Evolutionary conservation across 37 sponge, comb jelly and placozoan species (phyloP), one percentile per base, ranked within the genome.

Genomic region (Petrosia ficiformis): DNA sequence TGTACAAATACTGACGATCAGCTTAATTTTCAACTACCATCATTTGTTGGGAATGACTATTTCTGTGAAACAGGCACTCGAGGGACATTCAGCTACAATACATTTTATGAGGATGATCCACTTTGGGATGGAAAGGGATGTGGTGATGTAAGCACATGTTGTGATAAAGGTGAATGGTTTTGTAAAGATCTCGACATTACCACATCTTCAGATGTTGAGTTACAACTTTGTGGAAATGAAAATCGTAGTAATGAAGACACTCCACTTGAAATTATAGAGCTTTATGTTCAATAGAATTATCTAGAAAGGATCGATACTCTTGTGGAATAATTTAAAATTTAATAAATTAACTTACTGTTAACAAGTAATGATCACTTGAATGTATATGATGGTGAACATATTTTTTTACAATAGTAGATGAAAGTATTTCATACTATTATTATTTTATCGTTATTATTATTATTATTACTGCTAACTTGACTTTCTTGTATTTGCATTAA

Each of bases 91-190:
- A 8, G 29, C 22, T 14, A 57, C n/a, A 65, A 25, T 2, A 39
- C 5, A 1, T 44, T 71, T 14, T 73, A 74, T 35, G 22, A 11
- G 19, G 72, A 80, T 32, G 71, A 75, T 57, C 77, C 67, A 4
- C 84, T 84, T 26, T 84, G 84, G 84, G 78, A 84, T 44, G 84
- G 84, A 1, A 48, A 61, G 52, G 84, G 78, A 0, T 84, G 84
- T 65, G 72, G 84, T 21, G 22, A 57, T 3, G 68, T 19, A 22
- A 84, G 72, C 65, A 40, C 73, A 21, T 84, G 84, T 48, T 84
- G 84, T 63, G 39, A 70, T 42, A n/a, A 31, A 38, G 59, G 48
- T 26, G 61, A 60, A 2, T 77, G 42, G 54, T 84, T 84, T 40
- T 84, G 84, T 26, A 39, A 35, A 44, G 65, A 76, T n/a, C 37